Base-by-base conservation (phyloP, 2,888 invertebrate species). In the Mythimna lalbum region DNA sequence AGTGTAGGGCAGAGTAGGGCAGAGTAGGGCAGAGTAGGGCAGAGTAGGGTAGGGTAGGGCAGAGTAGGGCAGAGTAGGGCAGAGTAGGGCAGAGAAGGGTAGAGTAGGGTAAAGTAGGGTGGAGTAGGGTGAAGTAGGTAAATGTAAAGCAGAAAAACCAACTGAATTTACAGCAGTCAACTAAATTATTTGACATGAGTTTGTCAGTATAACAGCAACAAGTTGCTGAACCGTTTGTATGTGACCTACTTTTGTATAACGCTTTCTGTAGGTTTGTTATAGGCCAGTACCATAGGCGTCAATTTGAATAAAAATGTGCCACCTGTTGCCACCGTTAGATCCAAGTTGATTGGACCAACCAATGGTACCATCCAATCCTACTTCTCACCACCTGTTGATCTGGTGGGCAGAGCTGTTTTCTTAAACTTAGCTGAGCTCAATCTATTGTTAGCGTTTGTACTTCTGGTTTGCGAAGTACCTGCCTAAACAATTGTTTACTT, bases 241-340 rank as follows among this genome's bases (percentile, higher is more conserved):
- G 12, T 60, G 33, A 56, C 17, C 7, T n/a, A 43, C 56, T 56
- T 56, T 56, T 33, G 7, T 49, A 31, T 3, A 65, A 78, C 53
- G 55, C 50, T 74, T 52, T 36, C 4, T 27, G 59, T 23, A 21
- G 23, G 39, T 43, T 50, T 60, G 4, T 21, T 57, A 63, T 47
- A 68, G 53, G 43, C 33, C 17, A 49, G 33, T 52, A 63, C 0
- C 17, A 59, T 36, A 55, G 49, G 68, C 53, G 65, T 76, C 69
- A 65, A 68, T 60, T 49, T 33, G 52, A 36, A 57, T 63, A 64
- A 64, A 80, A 80, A 62, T 59, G 23, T 7, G 57, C 66, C 66
- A 80, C 81, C 50, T 81, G 79, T 81, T 77, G 79, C 56, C 27
- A 12, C 1, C 2, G 1, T 23, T 60, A 19, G 43, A 5, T 50